Evolutionary conservation across 2,113 vertebrate genomes (phyloP).

Genomic region (Dendrocopos noguchii): DNA sequence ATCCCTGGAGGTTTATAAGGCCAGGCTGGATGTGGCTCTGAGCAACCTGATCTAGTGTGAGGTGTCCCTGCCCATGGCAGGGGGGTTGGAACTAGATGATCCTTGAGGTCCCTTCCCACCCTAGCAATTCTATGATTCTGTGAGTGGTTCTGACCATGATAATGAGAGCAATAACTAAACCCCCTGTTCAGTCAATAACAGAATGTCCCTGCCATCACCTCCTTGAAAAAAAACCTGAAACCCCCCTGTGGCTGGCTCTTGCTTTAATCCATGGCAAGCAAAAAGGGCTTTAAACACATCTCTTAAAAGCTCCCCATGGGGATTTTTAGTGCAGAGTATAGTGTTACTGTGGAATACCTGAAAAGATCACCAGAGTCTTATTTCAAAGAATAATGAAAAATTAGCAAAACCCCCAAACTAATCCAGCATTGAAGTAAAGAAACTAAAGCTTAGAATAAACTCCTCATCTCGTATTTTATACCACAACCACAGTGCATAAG

Average conservation of each 20-base stretch:
- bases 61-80: too few species aligned
- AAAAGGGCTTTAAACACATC: background rate
- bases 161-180: background rate
- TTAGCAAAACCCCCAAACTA: background rate
- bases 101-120: too few species aligned
- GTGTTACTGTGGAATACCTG: background rate
- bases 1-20: too few species aligned
- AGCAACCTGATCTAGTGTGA: too few species aligned
- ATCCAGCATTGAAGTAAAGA: background rate
- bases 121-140: too few species aligned
- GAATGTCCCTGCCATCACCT: background rate
- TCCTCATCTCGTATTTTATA: background rate
- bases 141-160: background rate
- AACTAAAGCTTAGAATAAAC: background rate
- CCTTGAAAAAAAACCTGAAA: background rate
- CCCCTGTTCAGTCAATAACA: background rate
- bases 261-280: background rate
- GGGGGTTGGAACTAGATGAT: too few species aligned
- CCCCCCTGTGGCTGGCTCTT: background rate
- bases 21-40: too few species aligned
- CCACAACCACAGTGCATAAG: background rate
- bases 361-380: background rate
- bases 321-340: background rate
- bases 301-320: background rate
- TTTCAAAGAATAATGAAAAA: background rate